A percentile compares a stretch with the other conserved stretches of the same genome.
These are phyloP conservation scores for Lipophrys pholis DNA, from an alignment of 2,113 vertebrate genomes.

Conservation along the genomic window DNA sequence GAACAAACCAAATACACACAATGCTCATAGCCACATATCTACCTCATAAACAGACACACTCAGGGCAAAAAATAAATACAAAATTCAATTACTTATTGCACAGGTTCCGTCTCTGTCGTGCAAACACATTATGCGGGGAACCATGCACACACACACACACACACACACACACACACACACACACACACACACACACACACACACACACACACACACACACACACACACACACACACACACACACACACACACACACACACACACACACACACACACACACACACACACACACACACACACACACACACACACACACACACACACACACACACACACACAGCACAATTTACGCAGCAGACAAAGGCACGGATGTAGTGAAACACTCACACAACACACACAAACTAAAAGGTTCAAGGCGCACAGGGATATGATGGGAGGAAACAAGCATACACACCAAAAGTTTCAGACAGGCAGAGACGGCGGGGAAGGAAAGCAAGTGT, in stretches of 20 bases:
- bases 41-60: slow-evolving; percentile 10
- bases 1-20: slow-evolving; percentile 20
- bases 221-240: slow-evolving; percentile 4
- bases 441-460: slow-evolving; percentile 26
- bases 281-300: slow-evolving; percentile 3
- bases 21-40: not conserved
- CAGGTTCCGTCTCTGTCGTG: slow-evolving; percentile 4
- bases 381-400: slow-evolving; percentile 27
- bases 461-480: slow-evolving; percentile 27
- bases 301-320: slow-evolving; percentile 2
- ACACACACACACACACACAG: not conserved
- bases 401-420: slow-evolving; percentile 29
- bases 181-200: not conserved
- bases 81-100: slow-evolving; percentile 57
- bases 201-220: slow-evolving; percentile 3
- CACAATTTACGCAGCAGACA: slow-evolving; percentile 22
- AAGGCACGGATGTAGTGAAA: slow-evolving; percentile 37
- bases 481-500: slow-evolving; percentile 27
- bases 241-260: not conserved
- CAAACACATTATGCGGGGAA: not conserved
- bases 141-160: not conserved
- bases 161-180: not conserved
- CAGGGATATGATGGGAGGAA: slow-evolving; percentile 33
- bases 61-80: slow-evolving; percentile 14
- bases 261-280: slow-evolving; percentile 2